Conservation (phyloP, 1,140 invertebrate genomes). For the Bilobella aurantiaca region DNA sequence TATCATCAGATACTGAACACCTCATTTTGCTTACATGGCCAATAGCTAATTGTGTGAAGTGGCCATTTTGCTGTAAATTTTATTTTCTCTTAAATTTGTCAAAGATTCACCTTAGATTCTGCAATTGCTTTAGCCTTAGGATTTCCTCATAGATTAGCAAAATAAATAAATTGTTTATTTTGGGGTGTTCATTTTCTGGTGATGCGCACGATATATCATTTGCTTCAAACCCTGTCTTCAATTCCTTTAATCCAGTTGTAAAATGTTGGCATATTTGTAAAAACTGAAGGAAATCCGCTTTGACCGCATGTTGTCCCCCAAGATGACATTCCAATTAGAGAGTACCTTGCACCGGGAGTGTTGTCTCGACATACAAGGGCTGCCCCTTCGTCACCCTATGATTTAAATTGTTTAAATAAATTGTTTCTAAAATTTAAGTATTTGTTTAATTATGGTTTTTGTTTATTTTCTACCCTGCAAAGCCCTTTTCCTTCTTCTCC, state of each 20-base stretch:
- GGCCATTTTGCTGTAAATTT: too few relatives aligned
- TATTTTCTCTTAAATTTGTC: too few relatives aligned
- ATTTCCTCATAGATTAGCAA: too few relatives aligned
- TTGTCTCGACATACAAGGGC: conserved; percentile 55
- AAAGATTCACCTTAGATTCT: too few relatives aligned
- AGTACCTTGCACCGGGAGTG: conserved; percentile 42
- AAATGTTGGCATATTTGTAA: conserved; percentile 48
- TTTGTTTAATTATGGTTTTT: not conserved
- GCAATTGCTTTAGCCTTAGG: too few relatives aligned
- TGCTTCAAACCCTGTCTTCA: not conserved
- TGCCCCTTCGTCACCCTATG: conserved; percentile 64
- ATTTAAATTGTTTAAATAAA: not conserved
- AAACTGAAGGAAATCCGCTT: conserved; percentile 53
- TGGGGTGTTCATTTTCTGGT: too few relatives aligned
- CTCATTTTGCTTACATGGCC: too few relatives aligned
- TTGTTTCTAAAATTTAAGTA: not conserved
- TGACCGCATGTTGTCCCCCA: conserved; percentile 63
- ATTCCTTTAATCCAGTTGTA: conserved; percentile 20
- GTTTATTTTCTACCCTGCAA: conserved; percentile 48
- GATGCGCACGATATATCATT: too few relatives aligned
- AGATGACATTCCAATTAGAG: conserved; percentile 58
- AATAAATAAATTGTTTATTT: too few relatives aligned
- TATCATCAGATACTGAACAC: too few relatives aligned
- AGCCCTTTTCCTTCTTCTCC: conserved; percentile 63
- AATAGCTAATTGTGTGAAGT: too few relatives aligned